Evolutionary conservation across 2,113 vertebrate species (phyloP), one percentile per base, ranked within the genome.

Genomic region (Urocolius indicus): DNA sequence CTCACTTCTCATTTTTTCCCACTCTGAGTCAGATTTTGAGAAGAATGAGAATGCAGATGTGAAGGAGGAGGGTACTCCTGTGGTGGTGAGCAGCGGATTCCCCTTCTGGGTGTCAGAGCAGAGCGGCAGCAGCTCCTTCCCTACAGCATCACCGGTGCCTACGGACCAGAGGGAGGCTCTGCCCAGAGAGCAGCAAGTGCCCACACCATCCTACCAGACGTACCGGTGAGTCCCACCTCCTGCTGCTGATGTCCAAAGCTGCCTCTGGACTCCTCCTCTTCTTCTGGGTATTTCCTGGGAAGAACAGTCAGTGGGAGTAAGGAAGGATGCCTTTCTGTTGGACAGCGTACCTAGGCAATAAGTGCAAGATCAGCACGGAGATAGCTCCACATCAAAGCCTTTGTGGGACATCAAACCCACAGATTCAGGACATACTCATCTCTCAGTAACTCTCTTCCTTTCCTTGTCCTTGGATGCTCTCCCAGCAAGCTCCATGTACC

Each of bases 181-280:
- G 95, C 95, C 97, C 92, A 72, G 98, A 5, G 98, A 99, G 95
- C 99, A 99, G 97, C 98, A 98, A 5, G 98, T 98, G 65, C 98
- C 98, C 4, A 96, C 98, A 0, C 97, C 98, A 0, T 95, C 98
- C 59, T 98, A 98, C 95, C 98, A 98, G 90, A 97, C 97, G 0
- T 98, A 98, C 83, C 98, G 98, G 99, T 99, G 95, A 97, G 79
- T 68, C 32, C n/a, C 19, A 3, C 46, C 48, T 49, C 17, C 67
- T 20, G 32, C 17, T 51, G 41, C 48, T 46, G 21, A 1, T 67
- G 43, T 63, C 54, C 49, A 68, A 34, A 61, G 59, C n/a, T 54
- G 58, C 15, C 5, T 45, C 48, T 16, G 5, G 15, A 5, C 0
- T 66, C 38, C n/a, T 79, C 91, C 96, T 97, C 93, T 97, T 46